A percentile compares a stretch with the other conserved stretches of the same genome.
These are phyloP conservation scores for Cyclophora punctaria DNA, from an alignment of 2,888 invertebrate species.

Conservation along the genomic window DNA sequence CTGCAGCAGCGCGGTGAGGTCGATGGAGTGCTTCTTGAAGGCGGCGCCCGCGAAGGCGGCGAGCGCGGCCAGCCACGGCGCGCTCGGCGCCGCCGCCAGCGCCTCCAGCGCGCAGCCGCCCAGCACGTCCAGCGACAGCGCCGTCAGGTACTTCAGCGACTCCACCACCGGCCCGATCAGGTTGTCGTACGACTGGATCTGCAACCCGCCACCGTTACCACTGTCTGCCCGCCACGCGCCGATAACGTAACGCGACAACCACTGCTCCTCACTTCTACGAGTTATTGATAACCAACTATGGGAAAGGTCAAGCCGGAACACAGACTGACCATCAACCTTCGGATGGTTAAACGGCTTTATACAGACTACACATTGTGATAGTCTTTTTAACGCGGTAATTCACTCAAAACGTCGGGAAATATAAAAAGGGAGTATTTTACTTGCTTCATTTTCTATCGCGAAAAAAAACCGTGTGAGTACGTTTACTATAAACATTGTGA, in stretches of 20 bases:
- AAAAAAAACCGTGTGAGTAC: not conserved
- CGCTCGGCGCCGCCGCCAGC: conserved; percentile 66
- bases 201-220: conserved; percentile 25
- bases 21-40: conserved; percentile 97
- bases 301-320: too few species aligned
- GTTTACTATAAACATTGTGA: too few species aligned
- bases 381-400: not conserved
- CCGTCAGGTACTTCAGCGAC: conserved; percentile 95
- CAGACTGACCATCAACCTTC: too few species aligned
- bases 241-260: too few species aligned
- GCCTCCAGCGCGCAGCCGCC: conserved; percentile 97
- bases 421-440: not conserved
- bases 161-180: conserved; percentile 97
- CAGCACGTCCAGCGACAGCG: conserved; percentile 95
- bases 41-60: conserved; percentile 97
- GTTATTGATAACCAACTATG: too few species aligned
- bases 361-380: too few species aligned
- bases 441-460: not conserved
- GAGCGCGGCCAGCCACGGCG: conserved; percentile 84
- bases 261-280: too few species aligned
- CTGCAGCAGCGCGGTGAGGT: conserved; percentile 94
- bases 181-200: conserved; percentile 96
- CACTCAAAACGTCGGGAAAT: not conserved
- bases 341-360: too few species aligned
- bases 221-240: too few species aligned